Percentiles rank a stretch among this genome's conserved stretches.
Conservation (phyloP, 2,888 invertebrate species). For the Anticlea derivata region DNA sequence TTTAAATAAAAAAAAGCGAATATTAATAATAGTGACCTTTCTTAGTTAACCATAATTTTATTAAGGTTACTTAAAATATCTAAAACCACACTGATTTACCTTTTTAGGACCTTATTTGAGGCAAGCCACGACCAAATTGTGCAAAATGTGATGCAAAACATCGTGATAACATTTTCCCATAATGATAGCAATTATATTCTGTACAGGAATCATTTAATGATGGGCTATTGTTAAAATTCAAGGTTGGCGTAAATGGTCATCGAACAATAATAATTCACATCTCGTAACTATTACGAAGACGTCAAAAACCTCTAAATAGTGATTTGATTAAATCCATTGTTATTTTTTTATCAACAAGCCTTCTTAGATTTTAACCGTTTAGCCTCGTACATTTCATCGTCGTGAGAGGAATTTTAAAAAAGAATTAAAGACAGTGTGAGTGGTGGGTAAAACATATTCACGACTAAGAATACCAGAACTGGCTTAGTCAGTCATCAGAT, state of each 20-base stretch:
- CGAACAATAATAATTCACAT: conserved; percentile 18
- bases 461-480: too few species aligned
- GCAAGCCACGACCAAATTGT: conserved; percentile 6
- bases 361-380: not conserved
- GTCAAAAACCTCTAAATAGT: not conserved
- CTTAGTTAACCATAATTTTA: too few species aligned
- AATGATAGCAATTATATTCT: conserved; percentile 25
- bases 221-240: conserved; percentile 32
- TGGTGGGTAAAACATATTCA: too few species aligned
- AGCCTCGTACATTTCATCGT: too few species aligned
- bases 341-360: not conserved
- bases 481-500: too few species aligned
- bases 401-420: too few species aligned
- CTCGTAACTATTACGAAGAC: not conserved
- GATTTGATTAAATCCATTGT: not conserved
- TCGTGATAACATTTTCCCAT: conserved; percentile 24
- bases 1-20: too few species aligned
- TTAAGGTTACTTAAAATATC: not conserved
- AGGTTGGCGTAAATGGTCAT: conserved; percentile 25
- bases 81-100: conserved; percentile 8
- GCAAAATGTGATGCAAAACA: conserved; percentile 20
- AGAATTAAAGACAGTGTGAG: too few species aligned
- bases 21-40: too few species aligned
- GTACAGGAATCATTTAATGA: conserved; percentile 19
- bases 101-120: not conserved